Base-by-base conservation (phyloP, 2,888 invertebrate genomes). In the Acrobasis repandana region DNA sequence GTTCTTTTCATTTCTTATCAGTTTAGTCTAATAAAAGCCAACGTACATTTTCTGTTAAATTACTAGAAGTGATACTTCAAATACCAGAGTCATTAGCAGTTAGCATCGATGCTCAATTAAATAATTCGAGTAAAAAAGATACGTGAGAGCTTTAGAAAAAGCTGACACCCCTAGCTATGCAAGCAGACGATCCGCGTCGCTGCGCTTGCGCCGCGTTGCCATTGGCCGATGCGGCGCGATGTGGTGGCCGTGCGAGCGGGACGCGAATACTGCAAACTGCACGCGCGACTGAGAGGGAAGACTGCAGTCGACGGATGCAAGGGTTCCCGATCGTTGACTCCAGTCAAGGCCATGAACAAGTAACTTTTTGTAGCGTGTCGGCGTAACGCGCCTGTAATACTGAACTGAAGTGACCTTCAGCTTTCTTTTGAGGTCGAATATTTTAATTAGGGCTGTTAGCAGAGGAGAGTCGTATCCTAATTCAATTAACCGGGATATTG, bases 251-350 rank as follows among this genome's bases (percentile, higher is more conserved):
- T 62, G 76, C 60, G 83, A 88, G 65, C 63, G 85, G 73, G 82
- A 81, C 66, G 64, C 65, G 20, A 15, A 61, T 67, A 76, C 56
- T 50, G 34, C 65, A 63, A 63, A 52, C 56, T 61, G 16, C 63
- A 65, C 49, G 85, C 63, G 63, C 60, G 83, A 87, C 73, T 56
- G 83, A 69, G 86, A 85, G 61, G 65, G 76, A 33, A 11, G 69
- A 76, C 68, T 86, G 86, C 88, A 86, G 73, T 79, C 85, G 83
- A 76, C 90, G 90, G 90, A 89, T 88, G 89, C 88, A 82, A 90
- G 89, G 89, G 90, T 85, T 85, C 77, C 85, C 90, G 91, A 88
- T 82, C 91, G 85, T 89, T 92, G 91, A 91, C 91, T 90, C 75
- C 81, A 79, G 77, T 85, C 91, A 91, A 92, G 91, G 91, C 89